Conservation (phyloP, 1,140 invertebrate species). For the Drosophila ohnishii region DNA sequence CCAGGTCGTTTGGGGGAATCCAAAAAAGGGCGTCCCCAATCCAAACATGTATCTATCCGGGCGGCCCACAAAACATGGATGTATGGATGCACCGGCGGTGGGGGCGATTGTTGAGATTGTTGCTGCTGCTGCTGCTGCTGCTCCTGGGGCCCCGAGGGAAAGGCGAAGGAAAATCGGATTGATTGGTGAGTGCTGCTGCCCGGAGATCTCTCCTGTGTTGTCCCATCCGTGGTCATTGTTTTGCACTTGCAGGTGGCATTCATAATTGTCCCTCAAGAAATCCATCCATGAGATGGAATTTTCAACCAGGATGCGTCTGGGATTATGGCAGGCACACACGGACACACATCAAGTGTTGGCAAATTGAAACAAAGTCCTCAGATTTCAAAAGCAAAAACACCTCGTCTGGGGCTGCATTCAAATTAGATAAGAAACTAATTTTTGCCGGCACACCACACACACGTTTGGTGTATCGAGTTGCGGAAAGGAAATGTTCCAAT, state of each 20-base stretch:
- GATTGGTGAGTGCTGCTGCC: conserved; percentile 46
- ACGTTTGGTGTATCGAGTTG: conserved; percentile 3
- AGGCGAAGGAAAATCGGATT: conserved; percentile 44
- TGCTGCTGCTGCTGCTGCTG: conserved; percentile 1
- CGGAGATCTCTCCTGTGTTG: conserved; percentile 6
- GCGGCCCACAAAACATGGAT: conserved; percentile 22
- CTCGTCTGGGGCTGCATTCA: conserved; percentile 11
- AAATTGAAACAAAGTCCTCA: conserved; percentile 47
- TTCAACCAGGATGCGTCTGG: conserved; percentile 26
- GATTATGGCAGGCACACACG: conserved; percentile 19
- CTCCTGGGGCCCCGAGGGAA: conserved; percentile 13
- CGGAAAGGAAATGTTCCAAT: background rate
- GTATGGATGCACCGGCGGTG: conserved; percentile 13
- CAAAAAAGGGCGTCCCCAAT: conserved; percentile 51
- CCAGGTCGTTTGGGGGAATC: conserved; percentile 47
- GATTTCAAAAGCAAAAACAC: conserved; percentile 6
- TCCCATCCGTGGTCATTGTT: conserved; percentile 12
- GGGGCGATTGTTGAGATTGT: conserved; percentile 28
- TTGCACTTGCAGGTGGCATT: conserved; percentile 54
- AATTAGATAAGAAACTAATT: conserved; percentile 35
- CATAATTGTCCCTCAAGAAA: conserved; percentile 51
- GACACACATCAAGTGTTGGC: conserved; percentile 31
- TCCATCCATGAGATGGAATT: conserved; percentile 33
- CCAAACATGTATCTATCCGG: conserved; percentile 42
- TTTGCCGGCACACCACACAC: background rate